phyloP scores from a whole-genome alignment of 2,113 vertebrate species.

The Anolis sagrei region DNA sequence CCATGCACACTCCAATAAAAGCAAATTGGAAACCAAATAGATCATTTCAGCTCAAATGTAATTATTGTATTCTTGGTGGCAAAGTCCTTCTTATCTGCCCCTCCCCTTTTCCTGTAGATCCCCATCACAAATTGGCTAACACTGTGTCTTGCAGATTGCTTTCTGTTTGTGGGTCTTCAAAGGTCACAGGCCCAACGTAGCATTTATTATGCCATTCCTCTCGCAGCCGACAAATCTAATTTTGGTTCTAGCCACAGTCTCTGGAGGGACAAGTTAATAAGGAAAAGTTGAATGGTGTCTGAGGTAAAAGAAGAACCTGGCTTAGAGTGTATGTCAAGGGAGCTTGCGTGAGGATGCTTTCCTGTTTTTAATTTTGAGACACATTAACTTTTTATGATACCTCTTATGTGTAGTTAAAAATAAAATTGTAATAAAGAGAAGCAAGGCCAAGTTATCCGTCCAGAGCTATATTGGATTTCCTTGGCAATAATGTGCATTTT shows the following conservation, averaged over 20 bases:
- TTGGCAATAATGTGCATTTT: slow-evolving; percentile 17
- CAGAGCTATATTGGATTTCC: slow-evolving; percentile 34
- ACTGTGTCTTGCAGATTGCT: slow-evolving; percentile 15
- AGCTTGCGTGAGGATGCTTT: slow-evolving; percentile 17
- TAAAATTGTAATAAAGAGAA: slow-evolving; percentile 48
- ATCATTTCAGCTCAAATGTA: not conserved
- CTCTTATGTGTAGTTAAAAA: slow-evolving; percentile 52
- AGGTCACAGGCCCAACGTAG: slow-evolving; percentile 6
- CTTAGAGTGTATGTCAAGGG: slow-evolving; percentile 15
- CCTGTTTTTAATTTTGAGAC: slow-evolving; percentile 32
- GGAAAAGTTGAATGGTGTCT: slow-evolving; percentile 30
- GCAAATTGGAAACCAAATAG: slow-evolving; percentile 9
- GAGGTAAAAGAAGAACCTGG: not conserved
- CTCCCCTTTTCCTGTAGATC: not conserved
- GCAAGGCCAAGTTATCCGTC: slow-evolving; percentile 9
- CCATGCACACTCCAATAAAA: not conserved
- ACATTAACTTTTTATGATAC: slow-evolving; percentile 39
- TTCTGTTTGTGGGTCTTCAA: slow-evolving; percentile 30
- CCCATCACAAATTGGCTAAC: slow-evolving; percentile 1
- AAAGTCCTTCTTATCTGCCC: no score
- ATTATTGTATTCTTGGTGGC: not conserved
- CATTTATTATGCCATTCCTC: slow-evolving; percentile 26
- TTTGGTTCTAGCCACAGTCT: slow-evolving; percentile 32
- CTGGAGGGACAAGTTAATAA: slow-evolving; percentile 41
- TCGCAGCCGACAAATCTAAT: slow-evolving; percentile 38